Evolutionary conservation across 1,140 invertebrate genomes (phyloP).

Genomic region (Fopius arisanus): DNA sequence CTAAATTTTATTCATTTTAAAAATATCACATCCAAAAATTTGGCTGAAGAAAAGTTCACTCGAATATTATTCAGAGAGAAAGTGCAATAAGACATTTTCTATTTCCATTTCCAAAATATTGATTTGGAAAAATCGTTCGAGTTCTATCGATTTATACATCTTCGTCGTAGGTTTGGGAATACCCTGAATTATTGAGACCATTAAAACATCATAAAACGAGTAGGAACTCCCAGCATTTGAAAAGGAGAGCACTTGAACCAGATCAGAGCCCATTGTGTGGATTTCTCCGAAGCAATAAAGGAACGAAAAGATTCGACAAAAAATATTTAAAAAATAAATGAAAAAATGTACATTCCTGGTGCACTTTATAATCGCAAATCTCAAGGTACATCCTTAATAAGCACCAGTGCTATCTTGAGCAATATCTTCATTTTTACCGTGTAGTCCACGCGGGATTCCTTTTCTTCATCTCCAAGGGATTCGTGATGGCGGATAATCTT

Average conservation of each 20-base stretch:
- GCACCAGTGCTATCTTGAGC: not conserved
- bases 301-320: not conserved
- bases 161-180: not conserved
- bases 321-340: not conserved
- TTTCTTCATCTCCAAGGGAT: conserved; percentile 19
- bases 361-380: conserved; percentile 7
- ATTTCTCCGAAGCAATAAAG: not conserved
- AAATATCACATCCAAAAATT: too few relatives aligned
- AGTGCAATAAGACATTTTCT: too few relatives aligned
- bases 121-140: too few relatives aligned
- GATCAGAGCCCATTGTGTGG: not conserved
- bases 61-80: too few relatives aligned
- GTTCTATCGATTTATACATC: not conserved
- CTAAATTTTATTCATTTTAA: not conserved
- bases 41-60: too few relatives aligned
- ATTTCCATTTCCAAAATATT: too few relatives aligned
- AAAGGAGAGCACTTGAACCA: not conserved
- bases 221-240: not conserved
- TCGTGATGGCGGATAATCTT: conserved; percentile 29
- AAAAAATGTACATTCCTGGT: not conserved
- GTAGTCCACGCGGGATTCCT: not conserved
- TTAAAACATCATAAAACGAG: not conserved
- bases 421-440: conserved; percentile 8
- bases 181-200: not conserved
- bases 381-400: conserved; percentile 12